phyloP scores from a whole-genome alignment of 2,113 vertebrate genomes.

The Climacteris rufus region DNA sequence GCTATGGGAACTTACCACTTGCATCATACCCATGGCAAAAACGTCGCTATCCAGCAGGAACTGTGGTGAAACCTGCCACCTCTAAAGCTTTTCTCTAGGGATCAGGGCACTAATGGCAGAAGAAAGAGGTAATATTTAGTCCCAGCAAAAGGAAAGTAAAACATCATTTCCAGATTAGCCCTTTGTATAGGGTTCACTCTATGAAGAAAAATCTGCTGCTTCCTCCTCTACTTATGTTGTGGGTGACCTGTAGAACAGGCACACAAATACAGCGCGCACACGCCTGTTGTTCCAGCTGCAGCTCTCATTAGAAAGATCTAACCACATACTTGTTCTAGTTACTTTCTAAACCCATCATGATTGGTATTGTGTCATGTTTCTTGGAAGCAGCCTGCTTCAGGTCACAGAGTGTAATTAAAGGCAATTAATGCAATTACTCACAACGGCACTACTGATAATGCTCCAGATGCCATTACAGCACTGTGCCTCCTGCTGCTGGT shows the following conservation, averaged over 20 bases:
- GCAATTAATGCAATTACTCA: constrained; percentile 64
- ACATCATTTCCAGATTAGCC: background rate
- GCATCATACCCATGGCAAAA: background rate
- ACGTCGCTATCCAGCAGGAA: background rate
- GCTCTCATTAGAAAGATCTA: background rate
- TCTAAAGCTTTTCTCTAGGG: background rate
- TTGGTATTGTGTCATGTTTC: constrained; percentile 4
- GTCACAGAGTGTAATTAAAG: constrained; percentile 56
- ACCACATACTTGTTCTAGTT: background rate
- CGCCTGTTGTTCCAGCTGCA: background rate
- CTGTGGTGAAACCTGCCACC: background rate
- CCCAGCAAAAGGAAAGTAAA: background rate
- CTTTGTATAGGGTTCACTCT: background rate
- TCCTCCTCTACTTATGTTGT: background rate
- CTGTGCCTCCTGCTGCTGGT: background rate
- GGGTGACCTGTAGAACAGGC: background rate
- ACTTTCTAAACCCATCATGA: background rate
- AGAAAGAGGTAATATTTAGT: background rate
- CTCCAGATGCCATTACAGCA: constrained; percentile 1
- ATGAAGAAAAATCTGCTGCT: background rate
- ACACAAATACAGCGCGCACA: background rate
- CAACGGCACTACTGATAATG: constrained; percentile 1
- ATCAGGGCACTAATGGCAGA: background rate
- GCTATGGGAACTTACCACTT: background rate
- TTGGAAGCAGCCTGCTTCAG: constrained; percentile 40